A percentile compares a stretch with the other conserved stretches of the same genome.
Evolutionary conservation across 2,113 vertebrate species (phyloP).

Genomic region (Telmatochromis brachygnathus): DNA sequence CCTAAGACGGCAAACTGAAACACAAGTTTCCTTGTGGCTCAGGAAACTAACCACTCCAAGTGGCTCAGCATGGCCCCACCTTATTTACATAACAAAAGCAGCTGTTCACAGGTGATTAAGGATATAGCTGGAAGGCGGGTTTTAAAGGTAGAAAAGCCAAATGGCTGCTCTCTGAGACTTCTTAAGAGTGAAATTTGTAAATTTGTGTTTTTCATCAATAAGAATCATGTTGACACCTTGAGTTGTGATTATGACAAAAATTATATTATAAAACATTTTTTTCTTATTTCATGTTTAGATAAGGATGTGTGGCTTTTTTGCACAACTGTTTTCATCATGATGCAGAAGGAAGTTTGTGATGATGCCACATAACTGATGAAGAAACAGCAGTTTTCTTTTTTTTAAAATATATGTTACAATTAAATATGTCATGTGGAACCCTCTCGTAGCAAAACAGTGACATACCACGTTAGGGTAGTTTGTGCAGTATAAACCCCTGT

Average conservation of each 20-base stretch:
- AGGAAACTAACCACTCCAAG: too few species aligned
- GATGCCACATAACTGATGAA: background rate
- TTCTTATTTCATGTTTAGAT: background rate
- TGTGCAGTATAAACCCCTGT: background rate
- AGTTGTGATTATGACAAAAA: background rate
- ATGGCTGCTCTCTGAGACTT: too few species aligned
- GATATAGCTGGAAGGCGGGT: too few species aligned
- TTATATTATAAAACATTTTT: too few species aligned
- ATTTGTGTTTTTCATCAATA: background rate
- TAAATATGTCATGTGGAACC: background rate
- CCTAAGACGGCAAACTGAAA: too few species aligned
- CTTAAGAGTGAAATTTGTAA: background rate
- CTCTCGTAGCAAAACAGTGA: background rate
- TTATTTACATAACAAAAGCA: too few species aligned
- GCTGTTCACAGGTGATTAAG: too few species aligned
- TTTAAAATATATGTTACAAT: fast-evolving
- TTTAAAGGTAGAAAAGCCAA: too few species aligned
- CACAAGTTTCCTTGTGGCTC: too few species aligned
- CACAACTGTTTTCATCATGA: background rate
- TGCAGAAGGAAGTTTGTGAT: background rate
- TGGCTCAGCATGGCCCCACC: too few species aligned
- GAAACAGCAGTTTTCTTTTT: background rate
- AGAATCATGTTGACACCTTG: background rate
- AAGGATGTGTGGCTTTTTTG: background rate
- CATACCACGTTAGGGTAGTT: background rate